Evolutionary conservation across 2,113 vertebrate species (phyloP).

Genomic region (Falco punctatus): DNA sequence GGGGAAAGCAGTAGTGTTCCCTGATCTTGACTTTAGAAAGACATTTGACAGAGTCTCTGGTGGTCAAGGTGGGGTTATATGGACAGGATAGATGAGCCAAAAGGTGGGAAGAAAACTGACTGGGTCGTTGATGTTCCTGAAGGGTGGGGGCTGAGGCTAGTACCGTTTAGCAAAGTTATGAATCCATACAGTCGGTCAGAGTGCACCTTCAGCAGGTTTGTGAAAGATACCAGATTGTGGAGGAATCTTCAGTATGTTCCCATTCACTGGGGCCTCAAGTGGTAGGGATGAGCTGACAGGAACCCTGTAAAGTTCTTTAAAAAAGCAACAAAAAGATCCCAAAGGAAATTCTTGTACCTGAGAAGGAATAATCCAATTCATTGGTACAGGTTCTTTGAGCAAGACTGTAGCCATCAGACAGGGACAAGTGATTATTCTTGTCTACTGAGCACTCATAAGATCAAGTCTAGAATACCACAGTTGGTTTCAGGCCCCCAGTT

Average conservation of each 20-base stretch:
- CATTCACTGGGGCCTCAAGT: not conserved
- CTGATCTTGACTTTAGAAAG: not conserved
- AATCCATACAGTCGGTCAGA: not conserved
- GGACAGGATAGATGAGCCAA: not conserved
- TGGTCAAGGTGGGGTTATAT: not conserved
- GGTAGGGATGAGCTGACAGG: not conserved
- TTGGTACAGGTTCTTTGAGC: not conserved
- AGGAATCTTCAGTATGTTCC: not conserved
- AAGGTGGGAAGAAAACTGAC: not conserved
- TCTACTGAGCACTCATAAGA: not conserved
- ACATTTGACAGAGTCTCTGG: not conserved
- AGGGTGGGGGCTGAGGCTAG: not conserved
- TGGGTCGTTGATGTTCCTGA: not conserved
- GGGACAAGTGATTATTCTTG: not conserved
- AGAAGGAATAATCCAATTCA: not conserved
- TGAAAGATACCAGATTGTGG: not conserved
- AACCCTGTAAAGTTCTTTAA: not conserved
- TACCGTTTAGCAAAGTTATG: not conserved
- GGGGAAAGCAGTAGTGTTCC: not conserved
- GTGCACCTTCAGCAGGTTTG: not conserved
- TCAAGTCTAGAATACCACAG: not conserved
- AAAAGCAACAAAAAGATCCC: not conserved
- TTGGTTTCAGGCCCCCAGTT: not conserved
- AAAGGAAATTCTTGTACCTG: not conserved
- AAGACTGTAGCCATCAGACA: accelerated